A percentile compares a stretch with the other conserved stretches of the same genome.
phyloP scores from a whole-genome alignment of 2,113 vertebrate genomes.

The Okapia johnstoni region DNA sequence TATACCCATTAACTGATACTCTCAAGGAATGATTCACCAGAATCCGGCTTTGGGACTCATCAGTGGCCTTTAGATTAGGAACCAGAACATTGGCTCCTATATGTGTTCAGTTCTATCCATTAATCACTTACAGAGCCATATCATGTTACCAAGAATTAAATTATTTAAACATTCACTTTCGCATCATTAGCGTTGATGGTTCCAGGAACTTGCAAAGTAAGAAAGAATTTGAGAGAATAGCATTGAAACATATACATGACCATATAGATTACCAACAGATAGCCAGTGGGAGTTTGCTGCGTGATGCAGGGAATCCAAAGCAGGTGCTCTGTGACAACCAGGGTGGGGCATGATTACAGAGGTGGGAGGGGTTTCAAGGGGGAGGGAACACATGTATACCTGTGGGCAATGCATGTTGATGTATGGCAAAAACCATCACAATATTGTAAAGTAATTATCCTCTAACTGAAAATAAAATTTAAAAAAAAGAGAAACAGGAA shows the following conservation, averaged over 20 bases:
- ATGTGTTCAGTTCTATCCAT: neutral
- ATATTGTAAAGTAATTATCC: neutral
- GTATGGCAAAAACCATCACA: neutral
- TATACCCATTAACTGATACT: neutral
- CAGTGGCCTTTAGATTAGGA: neutral
- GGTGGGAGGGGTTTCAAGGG: neutral
- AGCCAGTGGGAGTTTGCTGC: neutral
- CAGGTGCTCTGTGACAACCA: neutral
- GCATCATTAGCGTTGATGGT: neutral
- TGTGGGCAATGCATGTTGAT: neutral
- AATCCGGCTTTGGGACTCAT: neutral
- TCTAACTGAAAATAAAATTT: neutral
- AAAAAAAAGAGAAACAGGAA: neutral
- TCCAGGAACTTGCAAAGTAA: neutral
- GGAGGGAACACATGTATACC: neutral
- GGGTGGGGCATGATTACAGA: neutral
- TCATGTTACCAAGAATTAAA: neutral
- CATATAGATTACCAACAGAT: neutral
- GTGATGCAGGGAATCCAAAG: neutral
- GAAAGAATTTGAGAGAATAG: neutral
- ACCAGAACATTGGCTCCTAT: rapidly evolving
- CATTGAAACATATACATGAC: neutral
- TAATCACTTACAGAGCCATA: neutral
- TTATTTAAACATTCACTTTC: neutral
- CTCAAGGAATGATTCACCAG: neutral